phyloP scores from a whole-genome alignment of 2,888 invertebrate species.

The Petrolisthes cinctipes region DNA sequence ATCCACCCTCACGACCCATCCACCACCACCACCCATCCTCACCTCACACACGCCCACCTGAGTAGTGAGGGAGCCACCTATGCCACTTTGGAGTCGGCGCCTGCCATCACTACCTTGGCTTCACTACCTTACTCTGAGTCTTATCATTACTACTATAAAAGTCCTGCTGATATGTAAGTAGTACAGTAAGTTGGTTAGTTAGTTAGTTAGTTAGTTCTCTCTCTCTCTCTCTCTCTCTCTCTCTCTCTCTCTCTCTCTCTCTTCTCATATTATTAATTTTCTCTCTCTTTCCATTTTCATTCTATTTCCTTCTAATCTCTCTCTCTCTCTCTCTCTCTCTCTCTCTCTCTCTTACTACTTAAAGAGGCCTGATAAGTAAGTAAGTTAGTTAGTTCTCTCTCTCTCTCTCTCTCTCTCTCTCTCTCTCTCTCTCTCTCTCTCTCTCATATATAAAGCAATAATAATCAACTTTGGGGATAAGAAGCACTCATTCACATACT shows the following conservation, averaged over 20 bases:
- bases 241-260: no score
- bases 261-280: no score
- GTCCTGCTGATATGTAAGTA: slow-evolving; percentile 20
- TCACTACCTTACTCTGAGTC: slow-evolving; percentile 44
- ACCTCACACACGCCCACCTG: slow-evolving; percentile 50
- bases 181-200: background rate
- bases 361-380: no score
- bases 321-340: background rate
- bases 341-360: no score
- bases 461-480: no score
- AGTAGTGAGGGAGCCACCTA: slow-evolving; percentile 55
- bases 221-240: no score
- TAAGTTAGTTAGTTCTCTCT: no score
- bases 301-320: background rate
- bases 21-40: background rate
- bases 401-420: slow-evolving; percentile 33
- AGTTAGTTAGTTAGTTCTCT: no score
- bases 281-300: no score
- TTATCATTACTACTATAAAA: slow-evolving; percentile 51
- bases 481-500: no score
- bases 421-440: background rate
- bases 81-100: slow-evolving; percentile 55
- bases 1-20: slow-evolving; percentile 45
- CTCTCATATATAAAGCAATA: background rate
- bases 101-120: slow-evolving; percentile 55